Base-by-base conservation (phyloP, 2,888 invertebrate species). In the Parnassius apollo region DNA sequence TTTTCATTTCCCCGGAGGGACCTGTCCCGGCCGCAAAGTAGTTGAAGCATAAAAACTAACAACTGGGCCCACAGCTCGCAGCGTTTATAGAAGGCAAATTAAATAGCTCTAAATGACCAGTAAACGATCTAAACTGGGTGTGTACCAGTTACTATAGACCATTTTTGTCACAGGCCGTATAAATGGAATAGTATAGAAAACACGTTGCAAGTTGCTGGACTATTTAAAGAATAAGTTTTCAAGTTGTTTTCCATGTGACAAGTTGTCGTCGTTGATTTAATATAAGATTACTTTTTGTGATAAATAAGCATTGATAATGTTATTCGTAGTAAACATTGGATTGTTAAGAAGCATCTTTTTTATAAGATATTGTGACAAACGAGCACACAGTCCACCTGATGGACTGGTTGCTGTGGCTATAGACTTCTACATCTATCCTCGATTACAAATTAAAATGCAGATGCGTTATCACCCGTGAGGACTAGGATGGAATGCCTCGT, bases 21-120 rank as follows among this genome's bases (percentile, higher is more conserved):
- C 48, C 22, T 50, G 44, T 51, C 50, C 45, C 50, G 50, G 44
- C 49, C 35, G 25, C 54, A 48, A 52, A 54, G 54, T 54, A 45
- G 61, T 61, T 56, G 56, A 56, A 49, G 53, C 35, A 62, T 58
- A 58, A 62, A 62, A 62, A 62, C 58, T 18, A 50, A 58, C 48
- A 54, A 62, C 46, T 35, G 13, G n/a, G 25, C 22, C 44, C 35
- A 56, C 45, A 45, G 54, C 57, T 42, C 35, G 61, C 45, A 45
- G 54, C 57, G 48, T 50, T 62, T 62, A 62, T 62, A 62, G 35
- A 62, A 62, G 62, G 62, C 58, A 58, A 62, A 62, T 62, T 54
- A 62, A 58, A 62, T 58, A 58, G 58, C 62, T 62, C 58, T 62
- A 58, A 62, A 62, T 54, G 49, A 54, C 54, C 45, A 49, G 54